Evolutionary conservation across 2,113 vertebrate genomes (phyloP).

Genomic region (Eurypyga helias): DNA sequence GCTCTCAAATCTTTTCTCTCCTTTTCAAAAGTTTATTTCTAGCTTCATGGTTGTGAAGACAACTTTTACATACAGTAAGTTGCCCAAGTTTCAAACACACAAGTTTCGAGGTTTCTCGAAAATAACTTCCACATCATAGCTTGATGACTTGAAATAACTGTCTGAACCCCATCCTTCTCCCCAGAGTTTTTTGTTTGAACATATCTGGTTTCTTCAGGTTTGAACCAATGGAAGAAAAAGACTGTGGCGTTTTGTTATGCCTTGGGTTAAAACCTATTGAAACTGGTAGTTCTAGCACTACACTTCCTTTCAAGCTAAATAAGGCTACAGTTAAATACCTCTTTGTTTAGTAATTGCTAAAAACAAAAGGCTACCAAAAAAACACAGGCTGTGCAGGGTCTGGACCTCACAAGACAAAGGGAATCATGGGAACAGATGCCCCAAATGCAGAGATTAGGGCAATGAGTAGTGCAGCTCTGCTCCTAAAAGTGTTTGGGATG

Average conservation of each 20-base stretch:
- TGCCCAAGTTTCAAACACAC: neutral
- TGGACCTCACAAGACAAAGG: neutral
- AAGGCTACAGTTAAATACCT: neutral
- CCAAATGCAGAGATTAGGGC: neutral
- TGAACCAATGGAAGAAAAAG: neutral
- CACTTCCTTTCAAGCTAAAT: conserved; percentile 24
- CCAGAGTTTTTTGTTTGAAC: neutral
- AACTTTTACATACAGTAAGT: neutral
- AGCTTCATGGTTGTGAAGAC: neutral
- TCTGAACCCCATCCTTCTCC: neutral
- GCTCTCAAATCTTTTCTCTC: neutral
- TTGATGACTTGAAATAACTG: neutral
- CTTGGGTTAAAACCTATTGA: conserved; percentile 3
- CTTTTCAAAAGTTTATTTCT: neutral
- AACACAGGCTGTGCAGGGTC: neutral
- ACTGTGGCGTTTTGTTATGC: neutral
- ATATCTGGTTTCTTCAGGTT: neutral
- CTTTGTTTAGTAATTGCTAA: conserved; percentile 41
- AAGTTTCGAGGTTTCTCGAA: neutral
- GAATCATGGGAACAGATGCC: neutral
- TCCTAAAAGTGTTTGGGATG: neutral
- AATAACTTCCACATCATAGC: neutral
- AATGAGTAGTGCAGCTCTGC: neutral
- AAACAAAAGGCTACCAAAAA: conserved; percentile 26
- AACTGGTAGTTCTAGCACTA: neutral